phyloP scores from a whole-genome alignment of 1,140 invertebrate genomes.

The Panagrolaimus sp. region DNA sequence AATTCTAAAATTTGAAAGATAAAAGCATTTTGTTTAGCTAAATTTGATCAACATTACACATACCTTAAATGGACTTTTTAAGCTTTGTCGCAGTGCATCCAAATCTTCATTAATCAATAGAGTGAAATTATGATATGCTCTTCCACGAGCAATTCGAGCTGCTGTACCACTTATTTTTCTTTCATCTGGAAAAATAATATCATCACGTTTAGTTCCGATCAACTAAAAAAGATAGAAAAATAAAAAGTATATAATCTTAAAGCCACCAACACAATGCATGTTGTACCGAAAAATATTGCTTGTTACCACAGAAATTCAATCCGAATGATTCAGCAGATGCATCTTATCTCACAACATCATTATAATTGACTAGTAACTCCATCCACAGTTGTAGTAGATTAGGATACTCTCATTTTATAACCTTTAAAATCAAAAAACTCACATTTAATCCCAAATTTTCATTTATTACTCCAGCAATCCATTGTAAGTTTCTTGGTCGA shows the following conservation, averaged over 20 bases:
- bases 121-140: slow-evolving; percentile 56
- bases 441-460: slow-evolving; percentile 25
- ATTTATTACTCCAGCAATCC: slow-evolving; percentile 45
- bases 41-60: slow-evolving; percentile 7
- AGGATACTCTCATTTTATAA: slow-evolving; percentile 16
- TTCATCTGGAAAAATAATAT: slow-evolving; percentile 45
- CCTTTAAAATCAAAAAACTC: slow-evolving; percentile 7
- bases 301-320: too few relatives aligned
- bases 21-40: too few relatives aligned
- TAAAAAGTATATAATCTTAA: too few relatives aligned
- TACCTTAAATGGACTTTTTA: slow-evolving; percentile 35
- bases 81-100: slow-evolving; percentile 23
- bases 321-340: too few relatives aligned
- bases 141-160: slow-evolving; percentile 44
- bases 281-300: too few relatives aligned
- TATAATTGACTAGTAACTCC: too few relatives aligned
- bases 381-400: too few relatives aligned
- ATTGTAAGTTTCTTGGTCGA: slow-evolving; percentile 43
- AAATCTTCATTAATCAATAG: slow-evolving; percentile 46
- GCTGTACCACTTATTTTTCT: slow-evolving; percentile 55
- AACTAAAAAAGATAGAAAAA: slow-evolving; percentile 26
- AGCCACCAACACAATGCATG: too few relatives aligned
- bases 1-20: slow-evolving; percentile 14
- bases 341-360: too few relatives aligned
- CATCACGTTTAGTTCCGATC: slow-evolving; percentile 42